A percentile compares a stretch with the other conserved stretches of the same genome.
Evolutionary conservation across 2,113 vertebrate species (phyloP).

Genomic region (Electrona antarctica): DNA sequence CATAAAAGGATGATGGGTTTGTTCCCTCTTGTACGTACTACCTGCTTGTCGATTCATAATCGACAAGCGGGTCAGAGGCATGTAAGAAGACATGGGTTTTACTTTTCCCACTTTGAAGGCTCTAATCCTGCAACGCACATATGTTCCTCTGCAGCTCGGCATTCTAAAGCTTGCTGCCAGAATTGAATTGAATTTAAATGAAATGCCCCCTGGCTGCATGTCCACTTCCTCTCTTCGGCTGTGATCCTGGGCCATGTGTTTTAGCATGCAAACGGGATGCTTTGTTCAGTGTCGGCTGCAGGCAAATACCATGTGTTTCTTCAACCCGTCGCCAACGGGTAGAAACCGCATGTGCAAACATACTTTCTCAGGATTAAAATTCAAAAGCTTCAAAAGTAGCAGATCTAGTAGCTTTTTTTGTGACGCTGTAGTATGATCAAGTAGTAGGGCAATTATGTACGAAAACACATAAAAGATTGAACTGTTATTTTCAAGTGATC

Average conservation of each 20-base stretch:
- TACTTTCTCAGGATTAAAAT: too few relatives aligned
- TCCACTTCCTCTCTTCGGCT: conserved; percentile 31
- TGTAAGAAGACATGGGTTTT: neutral
- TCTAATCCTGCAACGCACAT: conserved; percentile 43
- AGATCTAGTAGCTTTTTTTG: too few relatives aligned
- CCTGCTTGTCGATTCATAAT: neutral
- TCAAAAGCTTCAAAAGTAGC: too few relatives aligned
- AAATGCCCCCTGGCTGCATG: conserved; percentile 31
- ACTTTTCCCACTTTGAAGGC: conserved; percentile 37
- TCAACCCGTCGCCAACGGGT: too few relatives aligned
- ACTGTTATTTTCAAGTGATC: too few relatives aligned
- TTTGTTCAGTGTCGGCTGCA: too few relatives aligned
- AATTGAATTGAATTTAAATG: conserved; percentile 47
- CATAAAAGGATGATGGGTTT: too few relatives aligned
- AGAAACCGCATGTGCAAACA: too few relatives aligned
- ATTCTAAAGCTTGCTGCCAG: conserved; percentile 36
- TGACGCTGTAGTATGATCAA: too few relatives aligned
- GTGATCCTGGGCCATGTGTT: conserved; percentile 18
- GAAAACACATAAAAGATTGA: too few relatives aligned
- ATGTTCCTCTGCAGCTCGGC: conserved; percentile 11
- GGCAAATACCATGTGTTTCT: too few relatives aligned
- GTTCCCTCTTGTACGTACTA: conserved; percentile 7
- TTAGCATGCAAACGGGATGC: neutral
- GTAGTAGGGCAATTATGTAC: too few relatives aligned
- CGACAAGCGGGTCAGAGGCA: neutral